These are phyloP conservation scores for Sceloporus tristichus DNA, from an alignment of 2,113 vertebrate species.

Conservation along the genomic window DNA sequence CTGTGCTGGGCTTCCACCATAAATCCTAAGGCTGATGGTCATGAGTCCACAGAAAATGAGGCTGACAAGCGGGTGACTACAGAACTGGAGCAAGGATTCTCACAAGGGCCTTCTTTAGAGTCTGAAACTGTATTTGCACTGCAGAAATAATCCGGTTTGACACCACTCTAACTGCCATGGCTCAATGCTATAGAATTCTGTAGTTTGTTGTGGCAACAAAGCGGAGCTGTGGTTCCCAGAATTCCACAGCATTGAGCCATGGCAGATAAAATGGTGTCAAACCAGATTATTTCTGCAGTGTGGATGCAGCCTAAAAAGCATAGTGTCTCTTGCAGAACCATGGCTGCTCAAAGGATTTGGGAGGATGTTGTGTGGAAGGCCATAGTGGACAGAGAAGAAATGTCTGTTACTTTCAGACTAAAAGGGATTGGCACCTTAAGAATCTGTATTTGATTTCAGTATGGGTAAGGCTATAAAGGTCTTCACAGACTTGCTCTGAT, in stretches of 20 bases:
- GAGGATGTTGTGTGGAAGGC: background rate
- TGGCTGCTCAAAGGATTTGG: background rate
- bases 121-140: too few species aligned
- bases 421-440: background rate
- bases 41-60: too few species aligned
- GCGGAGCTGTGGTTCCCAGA: too few species aligned
- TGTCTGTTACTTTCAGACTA: background rate
- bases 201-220: too few species aligned
- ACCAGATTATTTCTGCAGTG: too few species aligned
- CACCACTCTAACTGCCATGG: too few species aligned
- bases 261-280: too few species aligned
- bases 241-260: too few species aligned
- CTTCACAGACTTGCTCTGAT: too few species aligned
- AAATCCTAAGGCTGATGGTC: background rate
- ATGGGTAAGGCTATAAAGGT: background rate
- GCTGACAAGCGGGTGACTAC: background rate
- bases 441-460: background rate
- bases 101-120: background rate
- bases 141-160: too few species aligned
- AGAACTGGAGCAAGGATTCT: background rate
- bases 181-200: too few species aligned
- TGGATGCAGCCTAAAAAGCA: background rate
- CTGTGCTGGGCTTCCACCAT: background rate
- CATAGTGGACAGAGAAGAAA: background rate
- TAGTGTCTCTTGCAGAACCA: background rate